A percentile compares a stretch with the other conserved stretches of the same genome.
These are phyloP conservation scores for Xestia ashworthii DNA, from an alignment of 2,888 invertebrate genomes.

Conservation along the genomic window DNA sequence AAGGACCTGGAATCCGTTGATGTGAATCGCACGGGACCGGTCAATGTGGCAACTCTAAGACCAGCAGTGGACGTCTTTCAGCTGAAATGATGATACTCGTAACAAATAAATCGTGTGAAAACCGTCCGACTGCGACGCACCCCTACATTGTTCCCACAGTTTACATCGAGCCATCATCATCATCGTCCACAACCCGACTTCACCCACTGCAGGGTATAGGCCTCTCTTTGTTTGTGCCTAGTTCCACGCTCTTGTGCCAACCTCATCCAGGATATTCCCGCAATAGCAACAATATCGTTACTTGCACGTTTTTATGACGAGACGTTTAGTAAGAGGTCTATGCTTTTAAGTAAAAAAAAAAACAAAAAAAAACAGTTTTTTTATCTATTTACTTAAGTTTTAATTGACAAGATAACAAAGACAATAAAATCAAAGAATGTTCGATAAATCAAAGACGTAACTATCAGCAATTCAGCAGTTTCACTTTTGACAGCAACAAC, in stretches of 20 bases:
- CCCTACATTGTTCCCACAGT: neutral
- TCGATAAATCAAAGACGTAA: neutral
- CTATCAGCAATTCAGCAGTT: neutral
- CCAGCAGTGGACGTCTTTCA: no score
- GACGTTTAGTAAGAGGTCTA: no score
- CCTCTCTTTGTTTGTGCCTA: no score
- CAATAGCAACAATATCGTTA: neutral
- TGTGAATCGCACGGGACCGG: no score
- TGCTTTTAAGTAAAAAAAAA: no score
- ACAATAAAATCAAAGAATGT: neutral
- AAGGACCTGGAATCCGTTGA: no score
- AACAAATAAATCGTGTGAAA: neutral
- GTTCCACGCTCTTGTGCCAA: no score
- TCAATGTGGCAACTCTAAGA: no score
- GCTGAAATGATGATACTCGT: no score
- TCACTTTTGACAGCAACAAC: neutral
- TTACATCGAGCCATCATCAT: neutral
- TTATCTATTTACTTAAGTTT: neutral
- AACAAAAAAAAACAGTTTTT: neutral
- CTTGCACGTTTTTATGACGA: neutral
- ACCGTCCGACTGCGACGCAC: neutral
- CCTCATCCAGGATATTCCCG: no score
- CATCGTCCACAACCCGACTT: no score
- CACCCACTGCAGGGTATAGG: no score
- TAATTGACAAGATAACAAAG: neutral